A percentile compares a stretch with the other conserved stretches of the same genome.
phyloP scores from a whole-genome alignment of 2,888 invertebrate species.

The Epsilonema sp. region DNA sequence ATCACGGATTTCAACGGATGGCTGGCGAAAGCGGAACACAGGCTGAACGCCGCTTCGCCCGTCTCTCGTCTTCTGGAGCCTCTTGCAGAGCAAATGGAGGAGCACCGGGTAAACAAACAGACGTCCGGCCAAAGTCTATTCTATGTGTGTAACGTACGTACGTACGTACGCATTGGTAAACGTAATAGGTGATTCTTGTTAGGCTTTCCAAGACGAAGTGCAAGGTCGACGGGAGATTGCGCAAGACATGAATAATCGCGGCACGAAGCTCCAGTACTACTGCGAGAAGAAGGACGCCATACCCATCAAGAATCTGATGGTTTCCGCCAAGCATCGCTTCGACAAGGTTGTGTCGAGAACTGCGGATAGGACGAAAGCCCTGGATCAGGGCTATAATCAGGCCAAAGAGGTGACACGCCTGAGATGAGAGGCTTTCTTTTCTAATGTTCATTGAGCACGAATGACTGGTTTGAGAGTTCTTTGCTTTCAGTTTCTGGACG shows the following conservation, averaged over 20 bases:
- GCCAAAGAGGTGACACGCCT: slow-evolving; percentile 5
- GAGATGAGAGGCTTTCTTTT: not conserved
- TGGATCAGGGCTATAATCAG: slow-evolving; percentile 37
- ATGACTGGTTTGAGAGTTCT: not conserved
- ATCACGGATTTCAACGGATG: slow-evolving; percentile 84
- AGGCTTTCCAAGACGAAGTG: slow-evolving; percentile 71
- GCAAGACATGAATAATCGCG: slow-evolving; percentile 84
- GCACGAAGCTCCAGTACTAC: slow-evolving; percentile 91
- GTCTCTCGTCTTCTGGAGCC: slow-evolving; percentile 75
- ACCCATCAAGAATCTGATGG: slow-evolving; percentile 84
- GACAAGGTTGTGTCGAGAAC: slow-evolving; percentile 85
- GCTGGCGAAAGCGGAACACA: slow-evolving; percentile 83
- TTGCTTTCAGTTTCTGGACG: slow-evolving; percentile 60
- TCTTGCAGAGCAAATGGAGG: slow-evolving; percentile 79
- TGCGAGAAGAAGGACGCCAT: slow-evolving; percentile 98
- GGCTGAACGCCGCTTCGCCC: slow-evolving; percentile 64
- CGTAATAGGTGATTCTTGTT: too few relatives aligned
- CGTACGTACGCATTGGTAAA: too few relatives aligned
- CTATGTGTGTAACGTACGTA: not conserved
- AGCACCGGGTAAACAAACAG: slow-evolving; percentile 46
- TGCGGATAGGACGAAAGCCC: slow-evolving; percentile 61
- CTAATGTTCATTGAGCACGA: not conserved
- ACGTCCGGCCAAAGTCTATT: not conserved
- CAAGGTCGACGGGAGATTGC: slow-evolving; percentile 78
- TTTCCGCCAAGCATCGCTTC: slow-evolving; percentile 93